A percentile compares a stretch with the other conserved stretches of the same genome.
These are phyloP conservation scores for Entelurus aequoreus DNA, from an alignment of 2,113 vertebrate genomes.

Conservation along the genomic window DNA sequence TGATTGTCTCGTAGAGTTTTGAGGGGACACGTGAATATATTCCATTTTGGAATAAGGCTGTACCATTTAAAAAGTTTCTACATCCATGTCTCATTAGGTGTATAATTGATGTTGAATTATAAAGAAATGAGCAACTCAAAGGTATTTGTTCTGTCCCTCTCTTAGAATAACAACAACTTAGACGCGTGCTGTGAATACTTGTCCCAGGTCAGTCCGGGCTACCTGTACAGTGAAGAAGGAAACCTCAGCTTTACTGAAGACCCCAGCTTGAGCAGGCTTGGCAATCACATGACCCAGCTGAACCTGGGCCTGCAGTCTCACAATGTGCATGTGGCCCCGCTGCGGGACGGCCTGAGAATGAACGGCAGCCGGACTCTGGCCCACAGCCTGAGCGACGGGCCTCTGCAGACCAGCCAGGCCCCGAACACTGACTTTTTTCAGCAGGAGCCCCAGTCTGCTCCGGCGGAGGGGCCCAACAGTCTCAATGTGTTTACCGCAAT, in stretches of 20 bases:
- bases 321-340: conserved; percentile 81
- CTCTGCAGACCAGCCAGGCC: conserved; percentile 81
- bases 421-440: conserved; percentile 83
- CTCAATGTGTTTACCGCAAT: conserved; percentile 85
- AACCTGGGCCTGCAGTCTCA: conserved; percentile 95
- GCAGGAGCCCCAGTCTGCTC: conserved; percentile 87
- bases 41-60: too few relatives aligned
- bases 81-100: too few relatives aligned
- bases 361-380: conserved; percentile 93
- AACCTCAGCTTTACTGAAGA: conserved; percentile 84
- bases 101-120: not conserved
- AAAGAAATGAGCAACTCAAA: not conserved
- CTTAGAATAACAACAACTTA: conserved; percentile 95
- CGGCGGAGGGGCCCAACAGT: conserved; percentile 79
- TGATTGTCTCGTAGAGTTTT: too few relatives aligned
- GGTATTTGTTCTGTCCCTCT: conserved; percentile 34
- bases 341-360: conserved; percentile 88
- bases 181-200: conserved; percentile 95
- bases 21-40: too few relatives aligned
- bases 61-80: not conserved
- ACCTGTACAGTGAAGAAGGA: conserved; percentile 93
- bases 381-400: conserved; percentile 93
- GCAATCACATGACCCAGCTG: conserved; percentile 99
- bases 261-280: conserved; percentile 81
- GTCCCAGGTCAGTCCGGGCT: conserved; percentile 91